These are phyloP conservation scores for Gastrophryne carolinensis DNA, from an alignment of 2,797 vertebrate species.

Conservation along the genomic window DNA sequence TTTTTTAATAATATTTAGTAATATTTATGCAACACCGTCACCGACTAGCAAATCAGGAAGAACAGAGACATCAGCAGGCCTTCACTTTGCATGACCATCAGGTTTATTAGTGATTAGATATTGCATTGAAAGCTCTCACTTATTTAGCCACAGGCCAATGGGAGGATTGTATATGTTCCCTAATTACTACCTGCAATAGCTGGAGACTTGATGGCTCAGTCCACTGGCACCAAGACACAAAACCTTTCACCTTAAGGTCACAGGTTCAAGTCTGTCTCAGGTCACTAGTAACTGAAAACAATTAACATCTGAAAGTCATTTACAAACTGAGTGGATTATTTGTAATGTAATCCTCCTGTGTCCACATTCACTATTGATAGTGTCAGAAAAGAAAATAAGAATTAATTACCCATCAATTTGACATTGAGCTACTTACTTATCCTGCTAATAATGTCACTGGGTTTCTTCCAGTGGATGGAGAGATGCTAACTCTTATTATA, in stretches of 20 bases:
- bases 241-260: constrained; percentile 58
- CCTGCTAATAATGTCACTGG: background rate
- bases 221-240: constrained; percentile 61
- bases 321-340: constrained; percentile 54
- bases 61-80: background rate
- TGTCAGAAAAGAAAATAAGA: constrained; percentile 45
- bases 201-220: constrained; percentile 59
- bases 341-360: constrained; percentile 41
- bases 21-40: background rate
- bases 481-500: too few species aligned
- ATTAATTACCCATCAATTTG: constrained; percentile 34
- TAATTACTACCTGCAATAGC: constrained; percentile 40
- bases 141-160: constrained; percentile 56
- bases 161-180: constrained; percentile 11
- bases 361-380: constrained; percentile 30
- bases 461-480: background rate
- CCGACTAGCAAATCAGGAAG: background rate
- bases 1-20: background rate
- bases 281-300: constrained; percentile 56
- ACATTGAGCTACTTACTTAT: constrained; percentile 15
- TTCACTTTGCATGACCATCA: background rate
- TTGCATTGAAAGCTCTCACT: constrained; percentile 45
- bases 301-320: constrained; percentile 55
- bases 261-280: constrained; percentile 59
- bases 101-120: background rate